These are phyloP conservation scores for Scaptomyza graminum DNA, from an alignment of 1,140 invertebrate species.

Conservation along the genomic window DNA sequence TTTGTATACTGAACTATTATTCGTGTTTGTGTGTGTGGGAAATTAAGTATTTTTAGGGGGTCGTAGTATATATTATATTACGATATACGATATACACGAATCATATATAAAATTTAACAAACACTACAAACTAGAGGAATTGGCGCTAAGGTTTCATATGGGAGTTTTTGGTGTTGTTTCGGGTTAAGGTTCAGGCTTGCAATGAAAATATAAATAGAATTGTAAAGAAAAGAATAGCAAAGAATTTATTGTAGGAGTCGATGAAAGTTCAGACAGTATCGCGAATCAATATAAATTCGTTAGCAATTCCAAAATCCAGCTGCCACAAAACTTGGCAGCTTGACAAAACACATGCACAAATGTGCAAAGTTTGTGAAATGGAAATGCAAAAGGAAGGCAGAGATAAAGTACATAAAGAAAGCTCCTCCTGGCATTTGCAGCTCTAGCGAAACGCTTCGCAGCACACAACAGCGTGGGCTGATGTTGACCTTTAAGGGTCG, in stretches of 20 bases:
- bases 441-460: constrained; percentile 2
- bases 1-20: constrained; percentile 12
- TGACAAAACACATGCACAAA: constrained; percentile 1
- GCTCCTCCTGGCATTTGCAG: not conserved
- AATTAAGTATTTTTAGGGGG: constrained; percentile 6
- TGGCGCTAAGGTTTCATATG: constrained; percentile 15
- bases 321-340: constrained; percentile 4
- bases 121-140: constrained; percentile 58
- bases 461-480: constrained; percentile 10
- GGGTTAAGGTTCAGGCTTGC: not conserved
- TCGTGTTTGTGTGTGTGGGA: constrained; percentile 3
- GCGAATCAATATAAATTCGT: constrained; percentile 15
- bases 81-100: constrained; percentile 59
- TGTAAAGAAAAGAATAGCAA: constrained; percentile 19
- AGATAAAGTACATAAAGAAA: not conserved
- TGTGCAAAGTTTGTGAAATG: constrained; percentile 17
- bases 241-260: constrained; percentile 6
- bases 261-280: constrained; percentile 7
- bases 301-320: constrained; percentile 8
- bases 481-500: constrained; percentile 22
- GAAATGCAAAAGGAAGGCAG: constrained; percentile 5
- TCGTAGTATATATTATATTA: constrained; percentile 4
- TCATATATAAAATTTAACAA: constrained; percentile 38
- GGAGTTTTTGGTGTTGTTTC: constrained; percentile 3
- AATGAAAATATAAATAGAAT: constrained; percentile 20